phyloP scores from a whole-genome alignment of 2,797 vertebrate genomes.

The Schizothorax lantsangensis region DNA sequence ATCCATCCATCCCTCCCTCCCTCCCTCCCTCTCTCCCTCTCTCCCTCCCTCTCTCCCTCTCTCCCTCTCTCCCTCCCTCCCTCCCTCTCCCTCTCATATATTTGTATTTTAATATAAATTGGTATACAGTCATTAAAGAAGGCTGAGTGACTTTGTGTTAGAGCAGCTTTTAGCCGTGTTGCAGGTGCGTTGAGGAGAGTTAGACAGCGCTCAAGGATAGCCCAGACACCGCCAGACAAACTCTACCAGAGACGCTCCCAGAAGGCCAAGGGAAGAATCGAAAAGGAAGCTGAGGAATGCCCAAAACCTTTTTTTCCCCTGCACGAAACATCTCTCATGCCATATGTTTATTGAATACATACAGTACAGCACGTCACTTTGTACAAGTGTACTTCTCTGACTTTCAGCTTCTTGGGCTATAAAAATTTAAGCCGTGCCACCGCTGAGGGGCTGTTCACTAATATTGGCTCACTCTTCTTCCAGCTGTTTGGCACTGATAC shows the following conservation, averaged over 20 bases:
- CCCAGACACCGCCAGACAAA: slow-evolving; percentile 20
- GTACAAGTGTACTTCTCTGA: slow-evolving; percentile 10
- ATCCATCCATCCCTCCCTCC: too few species aligned
- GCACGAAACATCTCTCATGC: not conserved
- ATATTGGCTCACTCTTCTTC: slow-evolving; percentile 17
- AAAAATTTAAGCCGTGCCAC: not conserved
- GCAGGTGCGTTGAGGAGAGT: slow-evolving; percentile 9
- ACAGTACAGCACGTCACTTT: not conserved
- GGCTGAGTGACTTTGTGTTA: slow-evolving; percentile 1
- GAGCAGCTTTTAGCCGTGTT: slow-evolving; percentile 8
- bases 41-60: too few species aligned
- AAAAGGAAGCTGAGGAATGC: not conserved
- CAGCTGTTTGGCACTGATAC: slow-evolving; percentile 46
- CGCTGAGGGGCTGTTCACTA: slow-evolving; percentile 33
- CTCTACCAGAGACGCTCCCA: slow-evolving; percentile 22
- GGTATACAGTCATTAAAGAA: not conserved
- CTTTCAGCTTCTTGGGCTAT: slow-evolving; percentile 1
- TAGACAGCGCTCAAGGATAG: slow-evolving; percentile 55
- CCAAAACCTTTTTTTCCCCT: not conserved
- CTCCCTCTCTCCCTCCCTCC: too few species aligned
- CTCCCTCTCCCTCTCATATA: too few species aligned
- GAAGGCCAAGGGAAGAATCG: not conserved
- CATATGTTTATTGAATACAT: slow-evolving; percentile 30
- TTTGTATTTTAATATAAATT: not conserved
- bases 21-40: too few species aligned